Percentiles rank a stretch among this genome's conserved stretches.
Conservation (phyloP, 2,113 vertebrate genomes). For the Vulpes lagopus region DNA sequence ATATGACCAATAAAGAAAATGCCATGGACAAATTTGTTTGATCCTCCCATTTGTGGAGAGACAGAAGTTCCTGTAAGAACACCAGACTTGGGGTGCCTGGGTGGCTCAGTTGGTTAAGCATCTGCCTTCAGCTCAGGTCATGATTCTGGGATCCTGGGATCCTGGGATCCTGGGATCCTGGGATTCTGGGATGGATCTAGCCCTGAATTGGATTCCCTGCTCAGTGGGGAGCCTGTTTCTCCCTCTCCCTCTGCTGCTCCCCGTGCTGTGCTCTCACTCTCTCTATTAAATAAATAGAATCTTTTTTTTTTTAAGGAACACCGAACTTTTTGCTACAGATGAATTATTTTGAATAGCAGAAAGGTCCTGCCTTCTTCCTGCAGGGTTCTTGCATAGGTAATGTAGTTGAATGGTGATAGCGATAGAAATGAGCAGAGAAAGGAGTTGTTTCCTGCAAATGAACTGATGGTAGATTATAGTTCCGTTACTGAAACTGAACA, state of each 20-base stretch:
- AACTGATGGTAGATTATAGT: conserved; percentile 52
- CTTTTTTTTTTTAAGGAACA: too few relatives aligned
- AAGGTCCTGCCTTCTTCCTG: not conserved
- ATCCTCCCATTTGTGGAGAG: not conserved
- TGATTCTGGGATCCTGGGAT: too few relatives aligned
- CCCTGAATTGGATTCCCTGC: too few relatives aligned
- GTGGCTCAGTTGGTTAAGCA: too few relatives aligned
- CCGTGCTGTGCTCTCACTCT: too few relatives aligned
- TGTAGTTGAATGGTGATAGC: accelerated
- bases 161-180: too few relatives aligned
- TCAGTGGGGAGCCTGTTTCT: too few relatives aligned
- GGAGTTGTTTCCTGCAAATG: conserved; percentile 58
- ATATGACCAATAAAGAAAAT: not conserved
- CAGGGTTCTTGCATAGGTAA: not conserved
- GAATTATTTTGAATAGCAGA: conserved; percentile 1
- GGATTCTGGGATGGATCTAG: too few relatives aligned
- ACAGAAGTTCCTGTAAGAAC: not conserved
- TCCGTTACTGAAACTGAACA: conserved; percentile 59
- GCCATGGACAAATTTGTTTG: not conserved
- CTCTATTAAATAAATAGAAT: too few relatives aligned
- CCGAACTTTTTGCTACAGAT: not conserved
- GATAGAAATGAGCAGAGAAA: not conserved
- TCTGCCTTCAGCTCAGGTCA: too few relatives aligned
- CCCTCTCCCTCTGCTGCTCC: too few relatives aligned
- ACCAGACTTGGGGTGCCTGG: not conserved